Evolutionary conservation across 1,140 invertebrate genomes (phyloP), one percentile per base, ranked within the genome.

Genomic region (Pentalonia nigronervosa): DNA sequence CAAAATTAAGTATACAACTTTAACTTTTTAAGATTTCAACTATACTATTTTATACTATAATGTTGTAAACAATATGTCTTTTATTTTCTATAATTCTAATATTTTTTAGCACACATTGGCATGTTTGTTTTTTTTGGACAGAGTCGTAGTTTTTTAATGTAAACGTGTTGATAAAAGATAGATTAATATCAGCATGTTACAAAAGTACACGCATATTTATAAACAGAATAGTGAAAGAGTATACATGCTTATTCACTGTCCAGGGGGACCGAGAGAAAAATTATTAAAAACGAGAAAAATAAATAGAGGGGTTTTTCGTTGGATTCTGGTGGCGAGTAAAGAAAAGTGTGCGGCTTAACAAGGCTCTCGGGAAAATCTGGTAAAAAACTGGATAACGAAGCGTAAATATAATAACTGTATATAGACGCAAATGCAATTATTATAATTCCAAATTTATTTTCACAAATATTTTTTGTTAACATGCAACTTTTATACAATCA

Each of bases 271-370:
- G 91, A 83, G 30, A 84, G 47, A 53, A 84, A 81, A 92, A 81
- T 92, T 92, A 92, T 92, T 92, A 92, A 84, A 67, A 92, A 92
- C 76, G 91, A 92, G 91, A 81, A 92, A 92, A 92, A 92, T 92
- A 92, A 92, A 92, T 92, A 92, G 76, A 92, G 91, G 90, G 91
- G 30, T 48, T 92, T 84, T 47, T 48, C 47, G n/a, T 34, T 67
- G 90, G 41, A 25, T n/a, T 76, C 67, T 83, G 34, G 6, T 9
- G 47, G 47, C 25, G n/a, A 20, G 45, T 36, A 81, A n/a, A 48
- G 45, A 21, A 23, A 81, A 76, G 30, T 48, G 6, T 60, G n/a
- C 21, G 34, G 91, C 60, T 84, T 92, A 92, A 92, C 91, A 92
- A 92, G 91, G 67, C 91, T 81, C 91, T 92, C 67, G 60, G 91